Evolutionary conservation across 2,113 vertebrate genomes (phyloP).

Genomic region (Sander lucioperca): DNA sequence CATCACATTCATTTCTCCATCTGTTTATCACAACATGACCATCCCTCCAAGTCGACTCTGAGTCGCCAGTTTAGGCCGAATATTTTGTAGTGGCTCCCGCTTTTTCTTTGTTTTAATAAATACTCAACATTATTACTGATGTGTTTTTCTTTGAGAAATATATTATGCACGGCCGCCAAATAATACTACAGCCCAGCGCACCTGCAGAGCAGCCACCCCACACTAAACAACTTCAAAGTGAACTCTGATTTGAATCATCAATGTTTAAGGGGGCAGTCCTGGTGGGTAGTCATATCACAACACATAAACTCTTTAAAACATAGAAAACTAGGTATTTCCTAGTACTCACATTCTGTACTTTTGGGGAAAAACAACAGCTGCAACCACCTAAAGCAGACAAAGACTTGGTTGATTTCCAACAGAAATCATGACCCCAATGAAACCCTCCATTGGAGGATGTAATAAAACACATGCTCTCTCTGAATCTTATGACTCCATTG

Average conservation of each 20-base stretch:
- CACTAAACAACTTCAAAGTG: background rate
- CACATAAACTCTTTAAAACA: background rate
- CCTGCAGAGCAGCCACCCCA: background rate
- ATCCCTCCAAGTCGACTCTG: background rate
- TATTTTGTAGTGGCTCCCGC: background rate
- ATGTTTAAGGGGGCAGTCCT: background rate
- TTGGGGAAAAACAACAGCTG: constrained; percentile 17
- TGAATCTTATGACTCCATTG: constrained; percentile 34
- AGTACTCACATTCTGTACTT: background rate
- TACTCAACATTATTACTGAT: background rate
- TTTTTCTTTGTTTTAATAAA: constrained; percentile 2
- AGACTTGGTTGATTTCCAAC: constrained; percentile 37
- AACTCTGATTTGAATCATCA: background rate
- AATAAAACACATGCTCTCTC: constrained; percentile 52
- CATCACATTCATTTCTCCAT: background rate
- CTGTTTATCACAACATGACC: background rate
- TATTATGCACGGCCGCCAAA: background rate
- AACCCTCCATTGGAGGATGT: constrained; percentile 57
- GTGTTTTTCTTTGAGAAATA: background rate
- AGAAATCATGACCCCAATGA: constrained; percentile 35
- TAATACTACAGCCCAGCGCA: background rate
- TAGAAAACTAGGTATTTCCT: background rate
- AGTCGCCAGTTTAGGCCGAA: background rate
- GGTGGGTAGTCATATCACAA: background rate
- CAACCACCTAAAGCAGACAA: constrained; percentile 21